Conservation (phyloP, 2,888 invertebrate genomes). For the Sarcophaga rosellei region DNA sequence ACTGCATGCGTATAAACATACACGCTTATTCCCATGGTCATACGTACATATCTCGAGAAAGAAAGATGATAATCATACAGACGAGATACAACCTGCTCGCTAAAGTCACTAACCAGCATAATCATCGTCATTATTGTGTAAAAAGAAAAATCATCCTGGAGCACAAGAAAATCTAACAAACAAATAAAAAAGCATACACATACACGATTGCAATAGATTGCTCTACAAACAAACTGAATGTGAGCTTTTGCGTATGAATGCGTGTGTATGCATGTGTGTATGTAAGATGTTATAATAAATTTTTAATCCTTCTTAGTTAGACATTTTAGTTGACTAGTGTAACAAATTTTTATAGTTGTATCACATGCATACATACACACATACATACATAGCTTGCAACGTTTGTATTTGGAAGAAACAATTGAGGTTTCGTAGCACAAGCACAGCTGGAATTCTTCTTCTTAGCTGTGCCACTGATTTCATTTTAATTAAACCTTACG, state of each 20-base stretch:
- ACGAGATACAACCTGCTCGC: neutral
- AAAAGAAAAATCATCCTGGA: conserved; percentile 43
- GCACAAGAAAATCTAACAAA: conserved; percentile 49
- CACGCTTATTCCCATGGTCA: conserved; percentile 43
- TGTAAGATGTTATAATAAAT: conserved; percentile 30
- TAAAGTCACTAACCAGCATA: conserved; percentile 33
- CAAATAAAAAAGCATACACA: conserved; percentile 25
- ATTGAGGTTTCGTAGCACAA: conserved; percentile 34
- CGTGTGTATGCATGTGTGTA: too few relatives aligned
- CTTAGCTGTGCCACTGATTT: conserved; percentile 57
- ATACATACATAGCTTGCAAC: neutral
- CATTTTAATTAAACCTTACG: conserved; percentile 66
- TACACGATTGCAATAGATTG: neutral
- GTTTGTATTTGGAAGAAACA: conserved; percentile 58
- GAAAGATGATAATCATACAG: conserved; percentile 51
- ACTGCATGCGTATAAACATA: conserved; percentile 35
- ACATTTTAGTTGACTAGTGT: conserved; percentile 66
- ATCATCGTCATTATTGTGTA: conserved; percentile 10
- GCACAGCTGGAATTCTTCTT: conserved; percentile 50
- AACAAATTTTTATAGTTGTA: conserved; percentile 56
- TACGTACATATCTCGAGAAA: conserved; percentile 20
- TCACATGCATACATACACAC: neutral
- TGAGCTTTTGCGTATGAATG: too few relatives aligned
- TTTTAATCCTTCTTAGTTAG: conserved; percentile 66
- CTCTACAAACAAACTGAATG: neutral